These are phyloP conservation scores for Lagocephalus sceleratus DNA, from an alignment of 2,797 vertebrate species.

Conservation along the genomic window DNA sequence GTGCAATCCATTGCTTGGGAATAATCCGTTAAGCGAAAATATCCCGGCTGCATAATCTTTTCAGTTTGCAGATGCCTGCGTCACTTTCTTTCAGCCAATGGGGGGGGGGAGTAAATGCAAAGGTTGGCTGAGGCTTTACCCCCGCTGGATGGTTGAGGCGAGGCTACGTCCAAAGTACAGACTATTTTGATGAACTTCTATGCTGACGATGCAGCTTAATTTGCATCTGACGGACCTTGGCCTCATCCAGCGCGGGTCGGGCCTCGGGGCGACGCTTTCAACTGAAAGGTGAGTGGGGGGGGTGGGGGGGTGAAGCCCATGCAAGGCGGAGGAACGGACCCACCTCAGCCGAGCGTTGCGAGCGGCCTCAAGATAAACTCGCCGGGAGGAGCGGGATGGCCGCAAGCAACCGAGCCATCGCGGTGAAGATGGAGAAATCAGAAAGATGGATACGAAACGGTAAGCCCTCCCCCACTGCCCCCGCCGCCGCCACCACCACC, in stretches of 20 bases:
- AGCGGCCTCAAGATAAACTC: conserved; percentile 52
- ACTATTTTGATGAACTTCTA: too few relatives aligned
- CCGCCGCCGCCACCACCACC: too few relatives aligned
- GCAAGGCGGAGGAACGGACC: conserved; percentile 60
- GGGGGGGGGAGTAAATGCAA: conserved; percentile 39
- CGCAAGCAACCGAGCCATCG: conserved; percentile 71
- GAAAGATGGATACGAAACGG: conserved; percentile 24
- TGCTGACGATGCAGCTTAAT: too few relatives aligned
- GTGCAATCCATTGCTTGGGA: conserved; percentile 3
- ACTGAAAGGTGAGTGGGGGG: conserved; percentile 43
- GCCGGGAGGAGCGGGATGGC: conserved; percentile 66
- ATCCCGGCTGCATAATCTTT: conserved; percentile 12
- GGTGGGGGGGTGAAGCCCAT: conserved; percentile 54
- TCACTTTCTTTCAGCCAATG: conserved; percentile 5
- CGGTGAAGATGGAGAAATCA: conserved; percentile 60
- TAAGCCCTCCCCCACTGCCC: too few relatives aligned
- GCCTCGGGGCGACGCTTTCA: conserved; percentile 25
- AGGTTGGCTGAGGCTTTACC: conserved; percentile 17
- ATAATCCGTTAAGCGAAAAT: conserved; percentile 22
- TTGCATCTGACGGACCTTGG: too few relatives aligned
- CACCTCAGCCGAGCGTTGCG: conserved; percentile 52
- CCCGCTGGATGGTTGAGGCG: too few relatives aligned
- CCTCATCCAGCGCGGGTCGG: too few relatives aligned
- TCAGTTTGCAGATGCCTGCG: conserved; percentile 11
- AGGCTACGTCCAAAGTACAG: too few relatives aligned